These are phyloP conservation scores for Ceraclea dissimilis DNA, from an alignment of 2,888 invertebrate genomes.

Conservation along the genomic window DNA sequence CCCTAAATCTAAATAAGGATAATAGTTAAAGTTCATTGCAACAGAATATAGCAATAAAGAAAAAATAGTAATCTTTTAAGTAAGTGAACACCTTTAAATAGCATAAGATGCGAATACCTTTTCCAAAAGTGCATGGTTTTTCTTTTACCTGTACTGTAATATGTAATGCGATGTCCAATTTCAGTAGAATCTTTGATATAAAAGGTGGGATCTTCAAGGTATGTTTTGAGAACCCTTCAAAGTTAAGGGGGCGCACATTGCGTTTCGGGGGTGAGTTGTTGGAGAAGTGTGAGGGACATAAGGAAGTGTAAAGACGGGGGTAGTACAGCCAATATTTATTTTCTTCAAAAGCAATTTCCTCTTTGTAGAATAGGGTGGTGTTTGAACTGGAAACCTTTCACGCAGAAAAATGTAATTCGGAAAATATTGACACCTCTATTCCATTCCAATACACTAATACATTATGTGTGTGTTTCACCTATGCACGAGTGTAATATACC, in stretches of 20 bases:
- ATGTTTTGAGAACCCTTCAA: constrained; percentile 22
- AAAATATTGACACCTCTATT: constrained; percentile 11
- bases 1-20: no score
- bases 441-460: no score
- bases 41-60: no score
- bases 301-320: constrained; percentile 3
- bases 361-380: constrained; percentile 15
- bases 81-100: no score
- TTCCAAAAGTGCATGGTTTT: no score
- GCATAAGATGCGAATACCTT: no score
- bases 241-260: constrained; percentile 17
- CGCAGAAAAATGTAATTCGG: constrained; percentile 21
- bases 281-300: not conserved
- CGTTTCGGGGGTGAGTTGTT: constrained; percentile 3
- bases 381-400: constrained; percentile 25
- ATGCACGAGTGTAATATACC: no score
- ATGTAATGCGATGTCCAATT: no score
- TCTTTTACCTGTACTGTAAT: no score
- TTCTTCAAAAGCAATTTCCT: constrained; percentile 26
- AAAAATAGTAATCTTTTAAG: no score
- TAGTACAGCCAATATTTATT: constrained; percentile 25
- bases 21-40: no score
- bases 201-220: constrained; percentile 18
- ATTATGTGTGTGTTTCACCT: not conserved
- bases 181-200: constrained; percentile 4